phyloP scores from a whole-genome alignment of 2,797 vertebrate species.

The Sebastes cheni region DNA sequence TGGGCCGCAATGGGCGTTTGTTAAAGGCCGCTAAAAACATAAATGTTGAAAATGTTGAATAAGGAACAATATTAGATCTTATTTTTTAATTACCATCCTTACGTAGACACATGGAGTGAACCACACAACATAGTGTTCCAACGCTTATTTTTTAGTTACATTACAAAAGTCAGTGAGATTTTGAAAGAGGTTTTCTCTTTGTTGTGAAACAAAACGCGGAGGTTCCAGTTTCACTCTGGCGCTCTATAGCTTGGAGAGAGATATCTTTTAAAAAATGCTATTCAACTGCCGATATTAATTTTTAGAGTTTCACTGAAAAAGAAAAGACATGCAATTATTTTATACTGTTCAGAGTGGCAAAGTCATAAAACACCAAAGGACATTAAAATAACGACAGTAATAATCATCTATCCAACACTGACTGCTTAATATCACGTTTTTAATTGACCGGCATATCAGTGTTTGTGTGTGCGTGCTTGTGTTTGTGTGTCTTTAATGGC shows the following conservation, averaged over 20 bases:
- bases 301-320: background rate
- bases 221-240: background rate
- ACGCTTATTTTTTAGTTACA: background rate
- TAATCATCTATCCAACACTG: background rate
- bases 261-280: background rate
- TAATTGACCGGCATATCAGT: slow-evolving; percentile 6
- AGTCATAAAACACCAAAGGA: background rate
- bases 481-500: slow-evolving; percentile 53
- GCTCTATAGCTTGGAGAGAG: background rate
- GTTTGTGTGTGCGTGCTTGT: background rate
- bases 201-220: background rate
- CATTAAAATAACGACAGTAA: background rate
- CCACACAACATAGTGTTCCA: background rate
- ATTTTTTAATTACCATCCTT: background rate
- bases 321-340: background rate
- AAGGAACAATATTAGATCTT: background rate
- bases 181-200: background rate
- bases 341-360: background rate
- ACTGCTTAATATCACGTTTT: slow-evolving; percentile 7
- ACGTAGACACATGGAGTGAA: background rate
- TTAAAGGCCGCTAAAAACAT: background rate
- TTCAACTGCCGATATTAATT: background rate
- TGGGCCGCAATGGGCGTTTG: background rate
- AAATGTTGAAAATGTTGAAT: background rate
- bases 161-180: background rate